Evolutionary conservation across 30 jellyfish, hydroid and myxozoan species (phyloP).

Genomic region (Clytia hemisphaerica): DNA sequence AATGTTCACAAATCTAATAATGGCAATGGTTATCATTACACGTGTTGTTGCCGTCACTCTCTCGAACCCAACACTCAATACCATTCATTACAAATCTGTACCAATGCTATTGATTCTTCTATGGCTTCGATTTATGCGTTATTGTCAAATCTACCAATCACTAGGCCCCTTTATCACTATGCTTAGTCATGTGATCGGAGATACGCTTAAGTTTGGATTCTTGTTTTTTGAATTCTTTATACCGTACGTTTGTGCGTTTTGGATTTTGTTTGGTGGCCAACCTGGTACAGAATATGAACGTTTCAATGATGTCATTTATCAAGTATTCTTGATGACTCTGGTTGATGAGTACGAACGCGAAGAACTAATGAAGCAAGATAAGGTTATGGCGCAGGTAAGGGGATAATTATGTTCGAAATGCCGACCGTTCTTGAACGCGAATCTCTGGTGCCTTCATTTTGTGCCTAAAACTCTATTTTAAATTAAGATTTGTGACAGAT

Average conservation of each 20-base stretch:
- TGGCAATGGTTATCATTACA: constrained; percentile 72
- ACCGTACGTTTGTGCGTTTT: constrained; percentile 97
- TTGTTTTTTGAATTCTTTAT: constrained; percentile 90
- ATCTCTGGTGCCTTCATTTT: no score
- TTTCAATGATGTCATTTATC: constrained; percentile 82
- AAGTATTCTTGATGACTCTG: constrained; percentile 83
- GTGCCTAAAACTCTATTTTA: no score
- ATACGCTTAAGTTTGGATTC: constrained; percentile 89
- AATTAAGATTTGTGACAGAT: no score
- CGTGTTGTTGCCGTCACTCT: constrained; percentile 55
- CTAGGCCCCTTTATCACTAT: constrained; percentile 97
- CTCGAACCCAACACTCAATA: constrained; percentile 37
- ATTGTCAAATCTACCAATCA: constrained; percentile 85
- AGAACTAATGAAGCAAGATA: constrained; percentile 71
- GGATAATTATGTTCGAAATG: no score
- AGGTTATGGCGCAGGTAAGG: constrained; percentile 87
- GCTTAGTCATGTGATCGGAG: constrained; percentile 94
- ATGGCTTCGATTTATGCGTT: constrained; percentile 92
- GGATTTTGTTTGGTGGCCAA: constrained; percentile 98
- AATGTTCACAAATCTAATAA: constrained; percentile 74
- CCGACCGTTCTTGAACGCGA: no score
- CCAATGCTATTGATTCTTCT: constrained; percentile 77
- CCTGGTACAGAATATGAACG: constrained; percentile 75
- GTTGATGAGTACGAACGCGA: constrained; percentile 91
- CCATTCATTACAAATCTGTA: constrained; percentile 67